These are phyloP conservation scores for Octomys mimax DNA, from an alignment of 2,797 vertebrate genomes.

Conservation along the genomic window DNA sequence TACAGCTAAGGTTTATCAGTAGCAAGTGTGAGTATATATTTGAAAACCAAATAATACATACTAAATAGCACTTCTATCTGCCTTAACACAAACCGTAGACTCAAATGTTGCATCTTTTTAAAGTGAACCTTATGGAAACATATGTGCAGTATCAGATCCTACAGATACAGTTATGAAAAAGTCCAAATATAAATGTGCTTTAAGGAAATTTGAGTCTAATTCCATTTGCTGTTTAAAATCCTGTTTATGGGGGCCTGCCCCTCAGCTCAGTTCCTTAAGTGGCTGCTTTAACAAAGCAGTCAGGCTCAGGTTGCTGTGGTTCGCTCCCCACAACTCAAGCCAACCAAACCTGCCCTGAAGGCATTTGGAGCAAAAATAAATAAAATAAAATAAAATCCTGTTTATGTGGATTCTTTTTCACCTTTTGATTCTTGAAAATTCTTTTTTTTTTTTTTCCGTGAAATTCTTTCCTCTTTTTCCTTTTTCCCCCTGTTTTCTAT, in stretches of 20 bases:
- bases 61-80: not conserved
- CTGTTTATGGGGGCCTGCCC: not conserved
- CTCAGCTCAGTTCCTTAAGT: no score
- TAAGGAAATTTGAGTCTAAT: not conserved
- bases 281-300: no score
- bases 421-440: not conserved
- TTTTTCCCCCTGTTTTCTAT: not conserved
- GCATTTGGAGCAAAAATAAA: no score
- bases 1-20: not conserved
- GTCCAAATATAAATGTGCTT: not conserved
- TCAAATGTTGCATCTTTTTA: slow-evolving; percentile 1
- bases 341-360: no score
- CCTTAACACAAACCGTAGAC: slow-evolving; percentile 34
- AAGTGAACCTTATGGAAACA: not conserved
- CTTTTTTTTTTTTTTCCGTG: not conserved
- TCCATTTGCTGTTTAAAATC: not conserved
- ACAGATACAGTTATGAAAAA: not conserved
- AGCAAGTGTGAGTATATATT: not conserved
- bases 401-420: not conserved
- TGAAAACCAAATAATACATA: not conserved
- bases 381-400: not conserved
- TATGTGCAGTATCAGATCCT: not conserved
- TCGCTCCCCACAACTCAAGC: no score
- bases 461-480: not conserved
- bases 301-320: no score